Base-by-base conservation (phyloP, 2,797 vertebrate species). In the Vespertilio murinus region DNA sequence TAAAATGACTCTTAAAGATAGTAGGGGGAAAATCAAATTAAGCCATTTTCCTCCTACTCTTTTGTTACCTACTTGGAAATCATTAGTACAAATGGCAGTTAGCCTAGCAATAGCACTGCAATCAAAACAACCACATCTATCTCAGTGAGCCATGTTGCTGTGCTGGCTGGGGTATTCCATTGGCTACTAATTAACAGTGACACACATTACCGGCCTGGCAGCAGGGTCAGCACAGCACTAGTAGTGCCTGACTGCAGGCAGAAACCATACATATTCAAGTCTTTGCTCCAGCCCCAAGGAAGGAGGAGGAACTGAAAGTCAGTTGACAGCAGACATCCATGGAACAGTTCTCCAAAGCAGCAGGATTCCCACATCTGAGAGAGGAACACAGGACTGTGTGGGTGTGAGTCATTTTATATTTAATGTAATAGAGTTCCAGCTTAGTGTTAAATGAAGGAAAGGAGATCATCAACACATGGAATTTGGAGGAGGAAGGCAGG, bases 111-210 rank as follows among this genome's bases (percentile, higher is more conserved):
- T 96, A 97, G 88, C 93, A 11, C 47, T 94, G 88, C 97, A 97
- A 97, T 97, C 96, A 96, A 97, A 98, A 97, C 94, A 97, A 96
- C 96, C 94, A 52, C 94, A 96, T 97, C 97, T 84, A 95, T 98
- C 97, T 97, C 93, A 90, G 88, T 94, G 97, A 96, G 97, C 96
- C 93, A 88, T 88, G 97, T 97, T 92, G 47, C 97, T 75, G 97
- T 90, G 54, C 97, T 73, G 97, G 89, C 95, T 93, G 96, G 94
- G 88, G 80, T 94, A 91, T 96, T 96, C 95, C 91, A 93, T 5
- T 92, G 92, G 85, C 92, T 96, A 92, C 96, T 97, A 97, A 97
- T 97, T 96, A 96, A 95, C 93, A 95, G 75, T 94, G 97, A 94
- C 96, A 97, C 92, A 95, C 97, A 96, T 92, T 97, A 92, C 94